Percentiles rank a stretch among this genome's conserved stretches.
phyloP scores from a whole-genome alignment of 2,888 invertebrate genomes.

The Boloria selene region DNA sequence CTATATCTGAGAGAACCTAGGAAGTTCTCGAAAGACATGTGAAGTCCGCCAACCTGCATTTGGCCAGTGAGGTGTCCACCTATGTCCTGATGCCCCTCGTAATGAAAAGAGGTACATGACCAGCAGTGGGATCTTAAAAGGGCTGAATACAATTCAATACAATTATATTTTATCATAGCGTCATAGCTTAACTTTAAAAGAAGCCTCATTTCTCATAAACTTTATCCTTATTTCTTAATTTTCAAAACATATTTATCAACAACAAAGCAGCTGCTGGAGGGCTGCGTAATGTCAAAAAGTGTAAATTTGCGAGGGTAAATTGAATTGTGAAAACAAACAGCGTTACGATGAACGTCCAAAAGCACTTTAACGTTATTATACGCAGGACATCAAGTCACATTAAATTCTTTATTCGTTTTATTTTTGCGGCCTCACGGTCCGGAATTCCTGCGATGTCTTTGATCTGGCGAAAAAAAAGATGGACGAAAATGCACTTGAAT shows the following conservation, averaged over 20 bases:
- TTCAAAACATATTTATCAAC: slow-evolving; percentile 18
- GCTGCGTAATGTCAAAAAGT: slow-evolving; percentile 44
- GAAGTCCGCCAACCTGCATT: too few species aligned
- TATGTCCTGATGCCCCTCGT: too few species aligned
- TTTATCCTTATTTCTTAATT: slow-evolving; percentile 21
- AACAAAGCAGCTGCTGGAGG: slow-evolving; percentile 35
- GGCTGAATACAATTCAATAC: too few species aligned
- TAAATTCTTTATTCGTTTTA: slow-evolving; percentile 78
- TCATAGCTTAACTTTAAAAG: not conserved
- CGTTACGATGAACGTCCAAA: slow-evolving; percentile 64
- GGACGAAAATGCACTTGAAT: slow-evolving; percentile 79
- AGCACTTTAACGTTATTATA: slow-evolving; percentile 75
- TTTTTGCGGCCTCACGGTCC: slow-evolving; percentile 72
- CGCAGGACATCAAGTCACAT: slow-evolving; percentile 76
- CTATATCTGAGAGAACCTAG: too few species aligned
- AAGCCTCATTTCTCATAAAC: not conserved
- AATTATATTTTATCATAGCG: too few species aligned
- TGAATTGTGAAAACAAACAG: slow-evolving; percentile 71
- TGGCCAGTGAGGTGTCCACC: too few species aligned
- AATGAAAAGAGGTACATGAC: too few species aligned
- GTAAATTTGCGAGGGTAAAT: slow-evolving; percentile 59
- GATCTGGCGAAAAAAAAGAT: slow-evolving; percentile 74
- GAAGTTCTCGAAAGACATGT: too few species aligned
- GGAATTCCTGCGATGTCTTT: slow-evolving; percentile 76
- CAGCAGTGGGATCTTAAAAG: too few species aligned